Evolutionary conservation across 1,140 invertebrate genomes (phyloP).

Genomic region (Zaprionus capensis): DNA sequence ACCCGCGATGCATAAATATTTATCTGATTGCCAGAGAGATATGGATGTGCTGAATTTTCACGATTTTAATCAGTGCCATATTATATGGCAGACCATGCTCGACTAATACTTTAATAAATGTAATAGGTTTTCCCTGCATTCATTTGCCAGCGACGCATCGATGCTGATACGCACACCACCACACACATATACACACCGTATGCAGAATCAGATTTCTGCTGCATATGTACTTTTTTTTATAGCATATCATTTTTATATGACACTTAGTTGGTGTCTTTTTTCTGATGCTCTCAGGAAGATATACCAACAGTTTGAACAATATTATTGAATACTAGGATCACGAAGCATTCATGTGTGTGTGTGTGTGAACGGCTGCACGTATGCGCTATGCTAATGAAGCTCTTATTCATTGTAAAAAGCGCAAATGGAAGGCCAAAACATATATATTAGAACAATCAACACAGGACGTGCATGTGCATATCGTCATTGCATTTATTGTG

Average conservation of each 20-base stretch:
- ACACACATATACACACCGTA: slow-evolving; percentile 10
- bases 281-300: background rate
- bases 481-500: background rate
- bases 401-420: slow-evolving; percentile 4
- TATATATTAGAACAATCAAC: slow-evolving; percentile 9
- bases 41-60: slow-evolving; percentile 46
- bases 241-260: slow-evolving; percentile 7
- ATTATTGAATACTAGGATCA: slow-evolving; percentile 22
- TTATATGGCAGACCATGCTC: slow-evolving; percentile 14
- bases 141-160: background rate
- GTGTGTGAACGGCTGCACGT: background rate
- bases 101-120: slow-evolving; percentile 46
- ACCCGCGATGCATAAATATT: slow-evolving; percentile 44
- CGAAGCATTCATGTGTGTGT: background rate
- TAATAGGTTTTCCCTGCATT: slow-evolving; percentile 25
- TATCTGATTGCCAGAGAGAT: slow-evolving; percentile 37
- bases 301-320: slow-evolving; percentile 9
- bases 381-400: slow-evolving; percentile 24
- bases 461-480: background rate
- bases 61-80: slow-evolving; percentile 45
- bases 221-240: slow-evolving; percentile 16
- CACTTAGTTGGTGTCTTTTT: slow-evolving; percentile 4
- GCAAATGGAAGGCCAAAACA: slow-evolving; percentile 3
- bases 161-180: background rate
- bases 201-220: slow-evolving; percentile 22